Conservation (phyloP, 2,113 vertebrate species). For the Serinus canaria region DNA sequence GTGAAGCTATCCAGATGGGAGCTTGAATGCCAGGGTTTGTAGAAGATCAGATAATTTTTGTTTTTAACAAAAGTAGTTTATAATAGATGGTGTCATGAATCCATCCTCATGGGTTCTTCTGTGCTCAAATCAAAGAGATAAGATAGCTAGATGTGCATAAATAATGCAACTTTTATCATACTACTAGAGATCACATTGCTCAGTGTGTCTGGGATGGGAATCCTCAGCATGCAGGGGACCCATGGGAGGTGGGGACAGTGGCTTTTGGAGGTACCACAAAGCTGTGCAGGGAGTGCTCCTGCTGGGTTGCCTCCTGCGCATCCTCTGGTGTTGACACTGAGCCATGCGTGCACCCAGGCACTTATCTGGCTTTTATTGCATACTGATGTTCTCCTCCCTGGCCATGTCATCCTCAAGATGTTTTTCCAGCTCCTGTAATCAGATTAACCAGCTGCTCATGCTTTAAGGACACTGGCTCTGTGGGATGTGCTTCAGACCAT, state of each 20-base stretch:
- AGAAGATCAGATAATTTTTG: background rate
- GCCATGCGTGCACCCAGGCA: accelerated
- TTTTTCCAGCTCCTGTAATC: constrained; percentile 36
- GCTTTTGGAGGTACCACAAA: background rate
- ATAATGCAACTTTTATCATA: background rate
- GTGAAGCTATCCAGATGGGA: background rate
- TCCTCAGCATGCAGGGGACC: accelerated
- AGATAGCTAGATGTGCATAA: background rate
- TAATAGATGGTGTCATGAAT: background rate
- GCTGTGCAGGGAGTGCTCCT: background rate
- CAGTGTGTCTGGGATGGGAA: background rate
- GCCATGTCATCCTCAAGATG: background rate
- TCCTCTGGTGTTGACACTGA: background rate
- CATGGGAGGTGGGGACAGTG: accelerated
- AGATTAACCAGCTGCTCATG: constrained; percentile 40
- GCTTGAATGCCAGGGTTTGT: background rate
- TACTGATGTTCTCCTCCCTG: background rate
- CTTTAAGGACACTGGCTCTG: background rate
- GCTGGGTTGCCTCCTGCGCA: background rate
- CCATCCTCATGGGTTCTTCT: background rate
- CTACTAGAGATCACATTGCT: background rate
- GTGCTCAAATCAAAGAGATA: background rate
- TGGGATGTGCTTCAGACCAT: background rate
- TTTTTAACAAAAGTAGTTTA: background rate
- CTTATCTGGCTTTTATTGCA: background rate